Conservation (phyloP, 2,888 invertebrate genomes). For the Brenthis hecate region DNA sequence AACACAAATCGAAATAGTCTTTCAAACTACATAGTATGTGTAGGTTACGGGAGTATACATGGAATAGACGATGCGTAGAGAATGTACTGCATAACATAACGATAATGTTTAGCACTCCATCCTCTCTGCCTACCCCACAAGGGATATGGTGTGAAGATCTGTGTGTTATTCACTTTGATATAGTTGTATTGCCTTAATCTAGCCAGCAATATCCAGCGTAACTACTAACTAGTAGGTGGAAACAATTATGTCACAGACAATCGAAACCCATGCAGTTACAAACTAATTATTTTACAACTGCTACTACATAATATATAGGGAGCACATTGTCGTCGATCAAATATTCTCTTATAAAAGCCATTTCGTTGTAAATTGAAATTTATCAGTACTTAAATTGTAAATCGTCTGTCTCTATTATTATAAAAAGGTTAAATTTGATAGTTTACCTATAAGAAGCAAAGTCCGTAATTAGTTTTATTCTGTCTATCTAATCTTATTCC, state of each 20-base stretch:
- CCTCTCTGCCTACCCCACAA: slow-evolving; percentile 8
- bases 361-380: too few species aligned
- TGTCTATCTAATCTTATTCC: too few species aligned
- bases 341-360: background rate
- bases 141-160: slow-evolving; percentile 12
- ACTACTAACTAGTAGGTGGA: background rate
- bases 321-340: too few species aligned
- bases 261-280: slow-evolving; percentile 1
- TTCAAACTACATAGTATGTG: too few species aligned
- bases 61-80: background rate
- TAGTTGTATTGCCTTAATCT: background rate
- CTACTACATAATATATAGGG: background rate
- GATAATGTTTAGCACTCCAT: slow-evolving; percentile 6
- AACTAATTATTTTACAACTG: background rate
- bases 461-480: too few species aligned
- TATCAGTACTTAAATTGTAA: too few species aligned
- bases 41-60: too few species aligned
- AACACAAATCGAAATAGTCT: too few species aligned
- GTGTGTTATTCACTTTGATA: slow-evolving; percentile 5
- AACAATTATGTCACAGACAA: background rate
- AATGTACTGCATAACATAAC: slow-evolving; percentile 1
- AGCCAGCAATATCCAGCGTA: background rate
- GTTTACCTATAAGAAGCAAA: background rate
- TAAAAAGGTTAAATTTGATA: too few species aligned
- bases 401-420: too few species aligned